Evolutionary conservation across 1,140 invertebrate genomes (phyloP), one percentile per base, ranked within the genome.

Genomic region (Chironomus striatipennis): DNA sequence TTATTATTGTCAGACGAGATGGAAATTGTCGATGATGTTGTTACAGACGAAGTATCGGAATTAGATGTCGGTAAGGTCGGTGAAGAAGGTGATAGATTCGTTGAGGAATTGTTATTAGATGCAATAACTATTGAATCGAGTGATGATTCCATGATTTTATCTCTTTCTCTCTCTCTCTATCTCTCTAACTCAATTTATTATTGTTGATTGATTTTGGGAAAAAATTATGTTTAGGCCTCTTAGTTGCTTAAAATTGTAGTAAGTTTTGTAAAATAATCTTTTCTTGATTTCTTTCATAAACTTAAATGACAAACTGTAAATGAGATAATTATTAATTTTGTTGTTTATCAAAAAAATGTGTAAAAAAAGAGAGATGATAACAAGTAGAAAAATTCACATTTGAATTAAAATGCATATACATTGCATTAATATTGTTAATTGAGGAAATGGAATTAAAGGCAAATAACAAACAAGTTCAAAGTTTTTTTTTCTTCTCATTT

Each of bases 171-270:
- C n/a, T n/a, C n/a, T n/a, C n/a, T n/a, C 12, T 57, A 12, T 12
- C 12, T 57, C 12, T 57, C 47, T 4, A 15, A 57, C 12, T 57
- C 12, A 57, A 57, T 57, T 57, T n/a, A n/a, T 57, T 12, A 15
- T 47, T 47, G 9, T 8, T 47, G 9, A 47, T 47, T 57, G 47
- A 57, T 57, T 57, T 57, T 57, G 47, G 47, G 47, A 57, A n/a
- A n/a, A n/a, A 57, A 57, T 57, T n/a, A 57, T 57, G n/a, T 57
- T 57, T 57, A 57, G 47, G 47, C 47, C 47, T 57, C 47, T 57
- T 57, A 57, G 47, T 57, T 57, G 47, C 47, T 57, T 57, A 12
- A 15, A n/a, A 15, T 57, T 47, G 43, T 47, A n/a, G 47, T 57
- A 15, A 12, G 12, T 57, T 57, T 57, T 10, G 47, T 57, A 57